These are phyloP conservation scores for Pelobates cultripes DNA, from an alignment of 2,797 vertebrate species.

Conservation along the genomic window DNA sequence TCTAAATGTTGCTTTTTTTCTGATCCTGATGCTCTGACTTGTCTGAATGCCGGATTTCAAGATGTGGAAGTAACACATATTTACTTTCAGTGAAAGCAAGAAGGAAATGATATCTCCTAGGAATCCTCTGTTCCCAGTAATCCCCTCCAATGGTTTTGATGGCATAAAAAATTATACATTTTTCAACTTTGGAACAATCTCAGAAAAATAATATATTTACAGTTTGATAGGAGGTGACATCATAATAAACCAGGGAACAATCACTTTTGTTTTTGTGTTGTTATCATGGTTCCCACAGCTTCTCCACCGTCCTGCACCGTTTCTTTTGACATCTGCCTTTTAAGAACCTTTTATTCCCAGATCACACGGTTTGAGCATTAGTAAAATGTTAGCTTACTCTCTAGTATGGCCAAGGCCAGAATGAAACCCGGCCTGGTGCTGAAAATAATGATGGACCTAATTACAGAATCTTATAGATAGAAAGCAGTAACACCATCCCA, in stretches of 20 bases:
- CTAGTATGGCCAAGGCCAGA: no score
- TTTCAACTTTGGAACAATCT: not conserved
- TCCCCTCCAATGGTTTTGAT: not conserved
- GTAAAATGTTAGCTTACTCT: no score
- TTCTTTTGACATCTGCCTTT: no score
- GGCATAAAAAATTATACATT: not conserved
- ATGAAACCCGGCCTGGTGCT: no score
- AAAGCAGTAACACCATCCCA: no score
- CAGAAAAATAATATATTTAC: not conserved
- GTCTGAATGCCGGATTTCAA: conserved; percentile 6
- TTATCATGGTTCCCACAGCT: no score
- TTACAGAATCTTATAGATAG: no score
- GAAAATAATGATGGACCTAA: no score
- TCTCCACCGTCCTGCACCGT: no score
- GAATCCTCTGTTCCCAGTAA: conserved; percentile 22
- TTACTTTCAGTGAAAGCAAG: conserved; percentile 7
- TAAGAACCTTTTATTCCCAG: no score
- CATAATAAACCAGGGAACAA: not conserved
- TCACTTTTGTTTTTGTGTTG: not conserved
- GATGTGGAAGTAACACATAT: conserved; percentile 37
- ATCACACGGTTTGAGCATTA: no score
- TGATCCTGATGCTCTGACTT: not conserved
- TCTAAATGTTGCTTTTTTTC: not conserved
- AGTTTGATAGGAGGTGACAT: not conserved
- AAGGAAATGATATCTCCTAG: conserved; percentile 18